Base-by-base conservation (phyloP, 2,113 vertebrate species). In the Nothobranchius furzeri region DNA sequence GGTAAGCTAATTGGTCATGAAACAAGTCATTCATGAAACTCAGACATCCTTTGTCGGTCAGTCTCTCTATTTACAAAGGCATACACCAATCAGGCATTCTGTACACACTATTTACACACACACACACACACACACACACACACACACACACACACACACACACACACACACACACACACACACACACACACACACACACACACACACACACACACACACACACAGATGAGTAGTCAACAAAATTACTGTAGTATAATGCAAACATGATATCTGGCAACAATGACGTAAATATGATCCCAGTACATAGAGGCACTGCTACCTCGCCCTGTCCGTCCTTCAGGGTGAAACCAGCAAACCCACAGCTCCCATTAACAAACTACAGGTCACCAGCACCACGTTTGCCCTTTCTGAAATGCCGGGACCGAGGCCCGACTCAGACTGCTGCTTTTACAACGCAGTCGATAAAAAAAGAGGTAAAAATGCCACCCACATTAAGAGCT, bases 51-150 rank as follows among this genome's bases (percentile, higher is more conserved):
- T 75, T 37, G 61, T 60, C 90, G 82, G 47, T 75, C 89, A 86
- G 74, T 70, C 86, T 73, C 75, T 73, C 85, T 87, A 87, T 89
- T 87, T 89, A 90, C 86, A 90, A 82, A 87, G 78, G 76, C 87
- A 86, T 66, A 87, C 85, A 88, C 79, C 84, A 73, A 62, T 73
- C 80, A 75, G 78, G 86, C 87, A 80, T 81, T 75, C 84, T 88
- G 82, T 85, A 89, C 82, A 89, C 69, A 80, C 58, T 91, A 90
- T 89, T 88, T 89, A 89, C 85, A 88, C 82, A 71, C 58, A 56
- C 81, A 88, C 82, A 71, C 58, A 56, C 81, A 58, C 48, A 58
- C 59, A 63, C 50, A 60, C 70, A n/a, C 76, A 65, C 37, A 60
- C 62, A 15, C 79, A 61, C 14, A 74, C 65, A 65, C 58, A 53